phyloP scores from a whole-genome alignment of 2,888 invertebrate genomes.

The Oscheius onirici region DNA sequence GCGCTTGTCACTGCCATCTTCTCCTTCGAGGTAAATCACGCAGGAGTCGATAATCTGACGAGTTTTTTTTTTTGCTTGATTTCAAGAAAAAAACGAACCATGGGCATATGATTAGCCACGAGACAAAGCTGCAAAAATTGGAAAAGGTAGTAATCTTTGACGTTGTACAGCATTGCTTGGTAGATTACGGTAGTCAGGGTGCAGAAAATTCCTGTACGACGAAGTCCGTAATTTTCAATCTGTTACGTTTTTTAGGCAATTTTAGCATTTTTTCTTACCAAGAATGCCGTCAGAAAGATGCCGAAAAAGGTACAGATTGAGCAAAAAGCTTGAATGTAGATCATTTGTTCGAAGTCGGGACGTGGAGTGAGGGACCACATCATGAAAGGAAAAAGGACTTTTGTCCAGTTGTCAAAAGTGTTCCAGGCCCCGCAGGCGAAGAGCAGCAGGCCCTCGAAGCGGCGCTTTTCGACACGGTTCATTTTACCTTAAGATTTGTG shows the following conservation, averaged over 20 bases:
- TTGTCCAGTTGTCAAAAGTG: constrained; percentile 63
- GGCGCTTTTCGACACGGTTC: constrained; percentile 12
- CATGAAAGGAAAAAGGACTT: constrained; percentile 59
- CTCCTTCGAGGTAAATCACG: constrained; percentile 38
- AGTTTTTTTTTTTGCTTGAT: too few species aligned
- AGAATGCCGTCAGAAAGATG: constrained; percentile 58
- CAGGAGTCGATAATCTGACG: constrained; percentile 27
- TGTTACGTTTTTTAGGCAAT: constrained; percentile 7
- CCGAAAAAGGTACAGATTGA: constrained; percentile 56
- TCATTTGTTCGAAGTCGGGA: constrained; percentile 48
- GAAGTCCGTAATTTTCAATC: constrained; percentile 60
- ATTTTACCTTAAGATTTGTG: too few species aligned
- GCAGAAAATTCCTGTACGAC: constrained; percentile 47
- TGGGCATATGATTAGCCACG: constrained; percentile 60
- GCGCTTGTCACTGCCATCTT: constrained; percentile 60
- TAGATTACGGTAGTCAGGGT: constrained; percentile 42
- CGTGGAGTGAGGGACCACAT: constrained; percentile 60
- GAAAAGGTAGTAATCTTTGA: constrained; percentile 17
- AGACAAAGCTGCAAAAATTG: constrained; percentile 46
- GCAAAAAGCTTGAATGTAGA: constrained; percentile 55
- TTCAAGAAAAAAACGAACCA: constrained; percentile 37
- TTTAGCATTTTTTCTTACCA: constrained; percentile 39
- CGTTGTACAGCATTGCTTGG: constrained; percentile 35
- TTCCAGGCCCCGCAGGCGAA: constrained; percentile 58
- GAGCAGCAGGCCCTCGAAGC: constrained; percentile 24